These are phyloP conservation scores for Pycnonotus jocosus DNA, from an alignment of 2,113 vertebrate species.

Conservation along the genomic window DNA sequence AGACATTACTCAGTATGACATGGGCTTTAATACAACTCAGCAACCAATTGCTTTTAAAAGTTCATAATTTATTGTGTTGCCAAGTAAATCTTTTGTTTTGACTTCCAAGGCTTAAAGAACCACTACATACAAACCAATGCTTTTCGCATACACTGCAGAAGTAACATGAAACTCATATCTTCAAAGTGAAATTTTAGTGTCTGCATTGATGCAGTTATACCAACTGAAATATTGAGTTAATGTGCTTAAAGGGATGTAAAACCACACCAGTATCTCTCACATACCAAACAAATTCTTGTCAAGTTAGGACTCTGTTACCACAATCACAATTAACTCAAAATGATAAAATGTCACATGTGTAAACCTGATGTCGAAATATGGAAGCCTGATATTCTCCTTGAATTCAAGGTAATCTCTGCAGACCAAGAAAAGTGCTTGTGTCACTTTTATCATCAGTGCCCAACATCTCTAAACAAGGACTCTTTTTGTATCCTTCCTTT, in stretches of 20 bases:
- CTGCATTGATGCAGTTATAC: neutral
- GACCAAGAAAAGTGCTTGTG: neutral
- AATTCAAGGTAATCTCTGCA: neutral
- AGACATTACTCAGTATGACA: neutral
- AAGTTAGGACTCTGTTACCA: neutral
- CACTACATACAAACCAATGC: neutral
- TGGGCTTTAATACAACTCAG: neutral
- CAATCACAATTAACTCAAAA: neutral
- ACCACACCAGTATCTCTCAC: neutral
- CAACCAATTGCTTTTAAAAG: neutral
- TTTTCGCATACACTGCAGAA: neutral
- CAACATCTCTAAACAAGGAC: neutral
- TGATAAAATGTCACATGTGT: neutral
- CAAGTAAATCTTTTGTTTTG: neutral
- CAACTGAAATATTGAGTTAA: neutral
- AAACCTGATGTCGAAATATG: neutral
- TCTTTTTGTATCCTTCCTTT: neutral
- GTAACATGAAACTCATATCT: neutral
- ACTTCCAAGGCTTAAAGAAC: neutral
- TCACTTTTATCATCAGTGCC: rapidly evolving
- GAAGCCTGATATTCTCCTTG: neutral
- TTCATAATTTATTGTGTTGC: neutral
- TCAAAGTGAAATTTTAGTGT: neutral
- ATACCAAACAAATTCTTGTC: neutral
- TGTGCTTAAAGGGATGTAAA: neutral